Conservation (phyloP, 2,797 vertebrate genomes). For the Coluber constrictor region DNA sequence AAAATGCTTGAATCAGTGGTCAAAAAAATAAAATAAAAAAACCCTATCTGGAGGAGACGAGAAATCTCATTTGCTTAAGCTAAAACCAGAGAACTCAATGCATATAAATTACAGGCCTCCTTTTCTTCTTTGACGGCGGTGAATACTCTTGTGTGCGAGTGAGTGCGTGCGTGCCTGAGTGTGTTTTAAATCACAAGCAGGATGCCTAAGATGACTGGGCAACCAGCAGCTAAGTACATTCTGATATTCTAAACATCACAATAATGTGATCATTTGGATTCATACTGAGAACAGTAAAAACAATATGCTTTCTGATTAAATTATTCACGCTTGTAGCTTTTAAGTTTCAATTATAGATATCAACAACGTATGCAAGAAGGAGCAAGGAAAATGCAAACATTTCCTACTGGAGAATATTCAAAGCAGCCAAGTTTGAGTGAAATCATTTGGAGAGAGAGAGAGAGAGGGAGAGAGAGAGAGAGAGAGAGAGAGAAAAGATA, state of each 20-base stretch:
- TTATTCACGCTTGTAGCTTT: constrained; percentile 63
- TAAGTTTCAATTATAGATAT: constrained; percentile 68
- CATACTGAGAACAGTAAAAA: constrained; percentile 62
- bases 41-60: constrained; percentile 43
- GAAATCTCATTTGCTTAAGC: constrained; percentile 58
- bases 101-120: neutral
- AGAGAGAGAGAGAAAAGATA: constrained; percentile 39
- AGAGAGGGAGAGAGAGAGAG: constrained; percentile 36
- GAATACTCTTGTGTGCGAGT: accelerated
- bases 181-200: constrained; percentile 17
- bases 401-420: constrained; percentile 56
- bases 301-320: constrained; percentile 68
- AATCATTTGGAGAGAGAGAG: constrained; percentile 7
- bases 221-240: constrained; percentile 62
- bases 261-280: constrained; percentile 67
- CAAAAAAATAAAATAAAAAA: neutral
- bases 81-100: constrained; percentile 39
- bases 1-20: constrained; percentile 34
- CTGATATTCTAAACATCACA: constrained; percentile 56
- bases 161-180: neutral
- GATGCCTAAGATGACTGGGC: constrained; percentile 42
- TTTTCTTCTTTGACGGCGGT: accelerated
- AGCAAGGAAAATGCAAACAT: constrained; percentile 53
- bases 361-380: constrained; percentile 51
- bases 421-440: constrained; percentile 47